Conservation (phyloP, 1,140 invertebrate species). For the Fopius arisanus region DNA sequence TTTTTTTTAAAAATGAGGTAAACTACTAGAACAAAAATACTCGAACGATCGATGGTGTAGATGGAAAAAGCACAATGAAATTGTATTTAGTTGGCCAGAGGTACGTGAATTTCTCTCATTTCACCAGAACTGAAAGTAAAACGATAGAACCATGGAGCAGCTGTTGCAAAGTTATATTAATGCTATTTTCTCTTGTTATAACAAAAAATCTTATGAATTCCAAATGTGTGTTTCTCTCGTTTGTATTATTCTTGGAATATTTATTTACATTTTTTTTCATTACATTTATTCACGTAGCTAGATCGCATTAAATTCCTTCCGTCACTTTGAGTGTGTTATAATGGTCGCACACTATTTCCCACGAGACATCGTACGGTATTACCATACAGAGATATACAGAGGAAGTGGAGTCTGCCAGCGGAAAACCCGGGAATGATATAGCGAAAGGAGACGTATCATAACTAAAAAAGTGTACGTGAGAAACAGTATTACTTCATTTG, state of each 20-base stretch:
- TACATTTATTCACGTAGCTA: slow-evolving; percentile 10
- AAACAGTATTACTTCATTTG: too few relatives aligned
- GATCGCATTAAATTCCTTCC: slow-evolving; percentile 8
- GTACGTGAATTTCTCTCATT: not conserved
- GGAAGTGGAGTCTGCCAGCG: not conserved
- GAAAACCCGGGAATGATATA: too few relatives aligned
- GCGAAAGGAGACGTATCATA: too few relatives aligned
- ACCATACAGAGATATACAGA: slow-evolving; percentile 15
- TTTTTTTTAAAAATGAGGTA: not conserved
- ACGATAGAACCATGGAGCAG: not conserved
- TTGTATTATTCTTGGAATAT: not conserved
- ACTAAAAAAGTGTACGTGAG: too few relatives aligned
- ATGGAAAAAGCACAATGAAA: not conserved
- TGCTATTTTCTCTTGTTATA: not conserved
- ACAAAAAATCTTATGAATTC: slow-evolving; percentile 1
- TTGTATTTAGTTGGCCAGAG: not conserved
- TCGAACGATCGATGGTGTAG: not conserved
- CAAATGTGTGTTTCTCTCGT: not conserved
- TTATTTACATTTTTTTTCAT: not conserved
- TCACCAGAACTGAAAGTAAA: not conserved
- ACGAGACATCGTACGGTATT: slow-evolving; percentile 13
- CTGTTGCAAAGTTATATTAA: slow-evolving; percentile 1
- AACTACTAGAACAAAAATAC: not conserved
- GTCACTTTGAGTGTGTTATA: slow-evolving; percentile 6
- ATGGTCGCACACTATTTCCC: slow-evolving; percentile 25